phyloP scores from a whole-genome alignment of 2,888 invertebrate species.

The Drepana falcataria region DNA sequence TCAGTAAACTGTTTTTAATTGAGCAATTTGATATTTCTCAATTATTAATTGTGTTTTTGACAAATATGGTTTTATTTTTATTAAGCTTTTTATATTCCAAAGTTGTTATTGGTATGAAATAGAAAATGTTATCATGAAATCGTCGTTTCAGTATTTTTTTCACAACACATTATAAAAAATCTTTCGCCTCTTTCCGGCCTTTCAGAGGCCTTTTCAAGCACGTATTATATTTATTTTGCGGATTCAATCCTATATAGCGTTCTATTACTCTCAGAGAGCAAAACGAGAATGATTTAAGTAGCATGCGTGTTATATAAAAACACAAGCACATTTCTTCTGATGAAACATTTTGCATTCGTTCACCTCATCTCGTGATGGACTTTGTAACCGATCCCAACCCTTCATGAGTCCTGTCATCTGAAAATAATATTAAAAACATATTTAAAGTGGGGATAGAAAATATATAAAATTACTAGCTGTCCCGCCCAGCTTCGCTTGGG shows the following conservation, averaged over 20 bases:
- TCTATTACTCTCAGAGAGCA: slow-evolving; percentile 36
- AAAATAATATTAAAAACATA: slow-evolving; percentile 24
- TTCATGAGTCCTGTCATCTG: slow-evolving; percentile 76
- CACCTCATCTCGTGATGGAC: slow-evolving; percentile 64
- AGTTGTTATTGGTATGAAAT: slow-evolving; percentile 11
- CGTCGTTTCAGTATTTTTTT: slow-evolving; percentile 46
- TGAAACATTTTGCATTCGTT: slow-evolving; percentile 37
- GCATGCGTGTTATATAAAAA: slow-evolving; percentile 46
- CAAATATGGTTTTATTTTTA: no score
- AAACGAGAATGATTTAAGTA: slow-evolving; percentile 33
- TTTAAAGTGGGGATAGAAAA: no score
- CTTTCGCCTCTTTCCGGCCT: slow-evolving; percentile 52
- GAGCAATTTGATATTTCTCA: slow-evolving; percentile 45
- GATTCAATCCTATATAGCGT: slow-evolving; percentile 22
- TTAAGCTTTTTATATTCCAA: slow-evolving; percentile 1
- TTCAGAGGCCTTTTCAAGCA: slow-evolving; percentile 30
- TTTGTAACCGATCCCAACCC: slow-evolving; percentile 57
- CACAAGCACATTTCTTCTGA: slow-evolving; percentile 45
- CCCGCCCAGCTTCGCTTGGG: no score
- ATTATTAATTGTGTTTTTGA: neutral
- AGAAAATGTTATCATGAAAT: slow-evolving; percentile 53
- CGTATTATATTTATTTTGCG: slow-evolving; percentile 17
- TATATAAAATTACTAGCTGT: no score
- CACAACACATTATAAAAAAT: slow-evolving; percentile 73
- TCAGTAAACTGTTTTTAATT: slow-evolving; percentile 31